phyloP scores from a whole-genome alignment of 1,140 invertebrate genomes.

The Laodelphax striatellus region DNA sequence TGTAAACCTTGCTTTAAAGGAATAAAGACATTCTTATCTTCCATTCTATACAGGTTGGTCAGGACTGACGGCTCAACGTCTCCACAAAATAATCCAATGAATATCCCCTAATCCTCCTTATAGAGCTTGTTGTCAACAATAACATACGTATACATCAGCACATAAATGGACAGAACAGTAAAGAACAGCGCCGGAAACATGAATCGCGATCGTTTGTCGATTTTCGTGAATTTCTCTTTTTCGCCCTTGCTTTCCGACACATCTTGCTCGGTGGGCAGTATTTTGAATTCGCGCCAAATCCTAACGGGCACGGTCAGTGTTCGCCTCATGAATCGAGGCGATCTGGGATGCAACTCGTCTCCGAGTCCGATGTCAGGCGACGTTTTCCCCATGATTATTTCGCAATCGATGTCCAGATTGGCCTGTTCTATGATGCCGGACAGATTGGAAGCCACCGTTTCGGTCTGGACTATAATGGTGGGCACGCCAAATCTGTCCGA shows the following conservation, averaged over 20 bases:
- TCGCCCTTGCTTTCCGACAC: constrained; percentile 4
- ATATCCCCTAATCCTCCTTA: background rate
- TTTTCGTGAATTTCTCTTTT: constrained; percentile 31
- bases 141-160: constrained; percentile 16
- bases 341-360: background rate
- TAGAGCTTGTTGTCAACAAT: constrained; percentile 13
- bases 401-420: background rate
- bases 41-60: too few species aligned
- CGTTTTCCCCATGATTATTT: background rate
- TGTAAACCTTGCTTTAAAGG: too few species aligned
- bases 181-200: constrained; percentile 14
- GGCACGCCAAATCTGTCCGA: background rate
- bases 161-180: constrained; percentile 7
- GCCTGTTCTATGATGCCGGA: background rate
- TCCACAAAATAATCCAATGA: too few species aligned
- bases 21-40: too few species aligned
- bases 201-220: constrained; percentile 33
- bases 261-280: constrained; percentile 13
- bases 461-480: background rate
- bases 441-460: background rate
- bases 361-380: background rate
- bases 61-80: too few species aligned
- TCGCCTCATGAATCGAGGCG: background rate
- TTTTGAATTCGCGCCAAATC: constrained; percentile 3
- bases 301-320: constrained; percentile 4